Evolutionary conservation across 2,888 invertebrate species (phyloP), one percentile per base, ranked within the genome.

Genomic region (Amorpha juglandis): DNA sequence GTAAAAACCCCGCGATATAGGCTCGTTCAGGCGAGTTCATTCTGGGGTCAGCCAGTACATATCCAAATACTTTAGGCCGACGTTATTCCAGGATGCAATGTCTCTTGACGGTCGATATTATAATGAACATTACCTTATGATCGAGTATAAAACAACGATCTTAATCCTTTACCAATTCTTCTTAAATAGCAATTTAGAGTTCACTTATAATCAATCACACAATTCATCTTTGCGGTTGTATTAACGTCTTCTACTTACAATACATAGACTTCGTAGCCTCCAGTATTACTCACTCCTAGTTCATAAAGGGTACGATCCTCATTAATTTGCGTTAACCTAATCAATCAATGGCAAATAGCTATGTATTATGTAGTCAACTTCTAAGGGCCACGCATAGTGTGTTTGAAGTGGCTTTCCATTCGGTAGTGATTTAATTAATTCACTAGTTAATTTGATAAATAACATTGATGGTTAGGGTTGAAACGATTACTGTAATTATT

Each of bases 291-390:
- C 47, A 45, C 64, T 58, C 58, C 19, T 38, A n/a, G 58, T 48
- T 14, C 21, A 64, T 38, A 58, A 65, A 65, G 55, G 55, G 21
- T 47, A 55, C 16, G 27, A 19, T n/a, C 47, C 71, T 73, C 73
- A 74, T 74, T 76, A 74, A 74, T 73, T 76, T 75, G 65, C 70
- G 70, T 73, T 65, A 70, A 63, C 69, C 63, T 66, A 69, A 74
- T 76, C 74, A 71, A 76, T 76, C 76, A 75, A 72, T 63, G 67
- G 70, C 66, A 70, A 71, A 62, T 53, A 51, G 48, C 63, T 66
- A 63, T 27, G 51, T 42, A 64, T 64, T 67, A 68, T 65, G 70
- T 64, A 65, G 42, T 58, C 65, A 55, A 63, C 63, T 48, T 65
- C 51, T 51, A 51, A 50, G 58, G 62, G 65, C 42, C 27, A 47